Percentiles rank a stretch among this genome's conserved stretches.
Evolutionary conservation across 2,888 invertebrate genomes (phyloP).

Genomic region (Acanthosepion esculentum): DNA sequence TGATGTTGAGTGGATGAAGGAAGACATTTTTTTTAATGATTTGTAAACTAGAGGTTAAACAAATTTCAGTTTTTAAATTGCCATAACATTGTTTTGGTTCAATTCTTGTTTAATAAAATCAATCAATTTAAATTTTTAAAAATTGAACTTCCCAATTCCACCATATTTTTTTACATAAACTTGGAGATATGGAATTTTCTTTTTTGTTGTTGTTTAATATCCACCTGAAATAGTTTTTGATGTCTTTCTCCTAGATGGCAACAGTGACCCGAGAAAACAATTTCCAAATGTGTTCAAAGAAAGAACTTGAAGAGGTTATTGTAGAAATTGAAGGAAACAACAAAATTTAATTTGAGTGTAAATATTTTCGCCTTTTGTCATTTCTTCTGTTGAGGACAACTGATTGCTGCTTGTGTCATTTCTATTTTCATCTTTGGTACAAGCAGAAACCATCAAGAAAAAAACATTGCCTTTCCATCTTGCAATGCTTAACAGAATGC

Average conservation of each 20-base stretch:
- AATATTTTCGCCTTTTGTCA: background rate
- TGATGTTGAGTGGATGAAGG: no score
- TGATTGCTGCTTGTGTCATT: background rate
- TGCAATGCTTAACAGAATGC: background rate
- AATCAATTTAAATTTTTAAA: no score
- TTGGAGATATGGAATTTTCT: background rate
- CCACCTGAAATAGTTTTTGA: background rate
- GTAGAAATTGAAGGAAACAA: slow-evolving; percentile 66
- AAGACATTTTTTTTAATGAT: no score
- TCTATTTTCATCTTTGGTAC: background rate
- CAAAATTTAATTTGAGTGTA: background rate
- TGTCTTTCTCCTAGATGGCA: slow-evolving; percentile 79
- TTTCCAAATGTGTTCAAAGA: slow-evolving; percentile 92
- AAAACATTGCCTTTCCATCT: background rate
- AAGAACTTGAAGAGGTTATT: slow-evolving; percentile 92
- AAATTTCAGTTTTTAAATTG: no score
- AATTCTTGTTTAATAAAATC: no score
- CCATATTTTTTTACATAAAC: background rate
- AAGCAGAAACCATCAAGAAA: background rate
- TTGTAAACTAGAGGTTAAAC: no score
- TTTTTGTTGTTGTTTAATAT: background rate
- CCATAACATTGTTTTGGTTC: no score
- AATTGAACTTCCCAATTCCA: background rate
- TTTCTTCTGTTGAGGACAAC: background rate
- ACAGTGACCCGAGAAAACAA: slow-evolving; percentile 88